These are phyloP conservation scores for Casuarius casuarius DNA, from an alignment of 2,113 vertebrate genomes.

Conservation along the genomic window DNA sequence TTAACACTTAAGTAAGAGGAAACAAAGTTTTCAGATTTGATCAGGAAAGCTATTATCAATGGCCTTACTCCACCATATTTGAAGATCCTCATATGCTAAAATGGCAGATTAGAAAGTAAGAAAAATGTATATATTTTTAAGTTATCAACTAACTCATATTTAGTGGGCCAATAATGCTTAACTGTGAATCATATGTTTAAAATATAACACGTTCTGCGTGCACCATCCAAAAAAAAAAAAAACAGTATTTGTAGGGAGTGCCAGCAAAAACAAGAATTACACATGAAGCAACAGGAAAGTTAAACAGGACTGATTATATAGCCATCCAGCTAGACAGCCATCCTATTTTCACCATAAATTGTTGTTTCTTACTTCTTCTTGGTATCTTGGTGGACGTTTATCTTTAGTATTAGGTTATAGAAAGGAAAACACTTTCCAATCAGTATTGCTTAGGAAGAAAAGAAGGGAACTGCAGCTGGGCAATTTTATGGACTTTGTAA, in stretches of 20 bases:
- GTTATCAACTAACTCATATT: not conserved
- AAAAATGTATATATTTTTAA: not conserved
- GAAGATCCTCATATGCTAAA: not conserved
- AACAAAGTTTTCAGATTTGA: not conserved
- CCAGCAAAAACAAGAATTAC: not conserved
- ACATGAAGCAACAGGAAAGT: not conserved
- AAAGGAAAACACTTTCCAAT: not conserved
- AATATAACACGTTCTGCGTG: not conserved
- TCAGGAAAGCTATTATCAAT: not conserved
- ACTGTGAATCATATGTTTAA: not conserved
- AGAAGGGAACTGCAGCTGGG: not conserved
- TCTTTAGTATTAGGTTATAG: not conserved
- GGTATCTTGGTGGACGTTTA: not conserved
- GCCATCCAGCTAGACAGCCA: not conserved
- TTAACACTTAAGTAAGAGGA: not conserved
- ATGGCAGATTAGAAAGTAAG: not conserved
- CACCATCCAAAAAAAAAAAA: not conserved
- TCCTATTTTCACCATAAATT: not conserved
- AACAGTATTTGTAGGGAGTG: not conserved
- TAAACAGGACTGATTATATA: not conserved
- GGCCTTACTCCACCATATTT: not conserved
- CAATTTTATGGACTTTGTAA: not conserved
- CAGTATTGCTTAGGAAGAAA: not conserved
- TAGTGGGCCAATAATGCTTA: not conserved
- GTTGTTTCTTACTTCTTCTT: not conserved